These are phyloP conservation scores for Graphium colonna DNA, from an alignment of 2,888 invertebrate species.

Conservation along the genomic window DNA sequence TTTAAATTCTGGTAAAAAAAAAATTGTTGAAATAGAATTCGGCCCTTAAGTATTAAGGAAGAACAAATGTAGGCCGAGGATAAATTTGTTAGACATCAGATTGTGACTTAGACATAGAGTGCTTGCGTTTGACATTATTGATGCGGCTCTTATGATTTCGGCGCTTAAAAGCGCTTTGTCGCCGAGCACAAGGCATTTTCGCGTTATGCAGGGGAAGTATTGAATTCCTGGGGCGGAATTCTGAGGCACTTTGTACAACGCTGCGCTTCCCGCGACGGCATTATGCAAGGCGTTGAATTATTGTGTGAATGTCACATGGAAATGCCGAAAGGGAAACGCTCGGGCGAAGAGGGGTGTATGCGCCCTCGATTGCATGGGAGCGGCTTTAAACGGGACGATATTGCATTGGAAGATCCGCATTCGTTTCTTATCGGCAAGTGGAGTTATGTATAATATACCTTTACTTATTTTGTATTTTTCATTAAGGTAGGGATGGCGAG, in stretches of 20 bases:
- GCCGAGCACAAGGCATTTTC: neutral
- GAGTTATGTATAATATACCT: too few species aligned
- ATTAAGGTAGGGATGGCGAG: too few species aligned
- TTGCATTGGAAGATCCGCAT: too few species aligned
- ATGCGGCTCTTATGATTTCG: neutral
- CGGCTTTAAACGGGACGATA: neutral
- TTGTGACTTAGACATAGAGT: too few species aligned
- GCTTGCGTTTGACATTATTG: neutral
- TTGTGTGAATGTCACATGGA: conserved; percentile 4
- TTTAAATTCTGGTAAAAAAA: too few species aligned
- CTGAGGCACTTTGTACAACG: conserved; percentile 16
- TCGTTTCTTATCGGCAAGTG: too few species aligned
- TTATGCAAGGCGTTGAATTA: conserved; percentile 10
- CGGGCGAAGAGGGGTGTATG: neutral
- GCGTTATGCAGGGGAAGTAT: conserved; percentile 10
- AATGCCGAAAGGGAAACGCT: conserved; percentile 12
- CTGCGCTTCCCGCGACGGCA: conserved; percentile 6
- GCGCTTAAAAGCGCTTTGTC: neutral
- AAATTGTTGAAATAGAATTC: too few species aligned
- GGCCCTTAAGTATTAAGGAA: too few species aligned
- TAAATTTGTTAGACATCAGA: too few species aligned
- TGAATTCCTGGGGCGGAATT: conserved; percentile 13
- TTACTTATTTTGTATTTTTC: too few species aligned
- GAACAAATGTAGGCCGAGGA: too few species aligned
- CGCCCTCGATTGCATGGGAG: neutral